These are phyloP conservation scores for Sceliomorpha sp. DNA, from an alignment of 2,888 invertebrate genomes.

Conservation along the genomic window DNA sequence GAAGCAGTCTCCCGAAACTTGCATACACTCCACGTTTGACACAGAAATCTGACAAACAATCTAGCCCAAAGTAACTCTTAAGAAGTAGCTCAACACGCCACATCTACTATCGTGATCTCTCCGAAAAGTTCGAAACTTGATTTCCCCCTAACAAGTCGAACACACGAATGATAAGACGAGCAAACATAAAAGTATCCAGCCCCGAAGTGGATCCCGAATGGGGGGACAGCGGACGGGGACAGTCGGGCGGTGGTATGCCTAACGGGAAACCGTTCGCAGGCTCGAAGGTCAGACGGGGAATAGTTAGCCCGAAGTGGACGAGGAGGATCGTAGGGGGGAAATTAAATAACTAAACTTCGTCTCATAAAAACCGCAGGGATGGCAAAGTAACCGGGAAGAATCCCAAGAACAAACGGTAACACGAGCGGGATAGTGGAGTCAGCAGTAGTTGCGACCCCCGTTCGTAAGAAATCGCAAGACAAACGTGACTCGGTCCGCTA, in stretches of 20 bases:
- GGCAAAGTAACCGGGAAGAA: constrained; percentile 70
- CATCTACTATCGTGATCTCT: no score
- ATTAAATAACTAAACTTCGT: constrained; percentile 77
- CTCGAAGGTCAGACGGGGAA: constrained; percentile 35
- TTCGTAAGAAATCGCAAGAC: constrained; percentile 72
- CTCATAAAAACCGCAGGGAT: constrained; percentile 42
- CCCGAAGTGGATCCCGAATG: constrained; percentile 40
- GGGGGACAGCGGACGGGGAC: constrained; percentile 16
- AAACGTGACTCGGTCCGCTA: constrained; percentile 74
- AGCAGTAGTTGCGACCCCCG: constrained; percentile 24
- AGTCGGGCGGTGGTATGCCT: constrained; percentile 40
- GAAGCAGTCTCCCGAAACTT: no score
- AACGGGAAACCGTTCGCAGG: constrained; percentile 24
- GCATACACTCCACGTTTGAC: no score
- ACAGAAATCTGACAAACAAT: no score
- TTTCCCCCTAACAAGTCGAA: constrained; percentile 38
- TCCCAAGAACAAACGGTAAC: constrained; percentile 74
- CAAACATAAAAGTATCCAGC: constrained; percentile 41
- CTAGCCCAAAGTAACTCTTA: no score
- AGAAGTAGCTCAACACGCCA: constrained; percentile 23
- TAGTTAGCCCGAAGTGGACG: constrained; percentile 11
- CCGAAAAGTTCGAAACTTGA: constrained; percentile 35
- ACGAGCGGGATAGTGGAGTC: constrained; percentile 38
- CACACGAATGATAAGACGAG: constrained; percentile 38
- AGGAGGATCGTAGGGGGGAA: constrained; percentile 58